phyloP scores from a whole-genome alignment of 2,888 invertebrate genomes.

The Heliconius cydno region DNA sequence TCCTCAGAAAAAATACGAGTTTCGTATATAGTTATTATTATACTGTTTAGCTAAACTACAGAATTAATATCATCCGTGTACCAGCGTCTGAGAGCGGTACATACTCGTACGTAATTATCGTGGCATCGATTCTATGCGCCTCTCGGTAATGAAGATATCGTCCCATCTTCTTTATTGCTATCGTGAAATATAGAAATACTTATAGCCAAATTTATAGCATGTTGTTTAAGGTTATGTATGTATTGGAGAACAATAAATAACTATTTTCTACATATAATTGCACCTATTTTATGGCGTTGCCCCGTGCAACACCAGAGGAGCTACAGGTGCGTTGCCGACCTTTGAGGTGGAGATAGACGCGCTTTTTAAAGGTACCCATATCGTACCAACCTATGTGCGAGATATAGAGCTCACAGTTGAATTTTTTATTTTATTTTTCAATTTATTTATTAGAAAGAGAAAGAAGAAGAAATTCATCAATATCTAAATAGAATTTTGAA shows the following conservation, averaged over 20 bases:
- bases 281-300: not conserved
- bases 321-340: too few species aligned
- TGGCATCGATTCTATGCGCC: slow-evolving; percentile 65
- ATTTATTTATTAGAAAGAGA: too few species aligned
- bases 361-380: too few species aligned
- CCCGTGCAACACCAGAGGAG: too few species aligned
- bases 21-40: not conserved
- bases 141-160: slow-evolving; percentile 74
- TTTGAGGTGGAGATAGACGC: too few species aligned
- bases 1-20: too few species aligned
- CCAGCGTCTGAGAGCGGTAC: slow-evolving; percentile 56
- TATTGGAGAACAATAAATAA: slow-evolving; percentile 8
- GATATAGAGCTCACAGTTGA: too few species aligned
- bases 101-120: slow-evolving; percentile 60
- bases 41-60: slow-evolving; percentile 58
- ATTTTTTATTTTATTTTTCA: too few species aligned
- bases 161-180: slow-evolving; percentile 67
- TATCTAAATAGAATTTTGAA: too few species aligned
- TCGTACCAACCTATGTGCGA: too few species aligned
- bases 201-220: slow-evolving; percentile 34
- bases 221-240: slow-evolving; percentile 6
- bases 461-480: too few species aligned
- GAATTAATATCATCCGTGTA: slow-evolving; percentile 66
- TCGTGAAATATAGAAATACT: slow-evolving; percentile 63
- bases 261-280: not conserved